Conservation (phyloP, 2,797 vertebrate species). For the Trachurus trachurus region DNA sequence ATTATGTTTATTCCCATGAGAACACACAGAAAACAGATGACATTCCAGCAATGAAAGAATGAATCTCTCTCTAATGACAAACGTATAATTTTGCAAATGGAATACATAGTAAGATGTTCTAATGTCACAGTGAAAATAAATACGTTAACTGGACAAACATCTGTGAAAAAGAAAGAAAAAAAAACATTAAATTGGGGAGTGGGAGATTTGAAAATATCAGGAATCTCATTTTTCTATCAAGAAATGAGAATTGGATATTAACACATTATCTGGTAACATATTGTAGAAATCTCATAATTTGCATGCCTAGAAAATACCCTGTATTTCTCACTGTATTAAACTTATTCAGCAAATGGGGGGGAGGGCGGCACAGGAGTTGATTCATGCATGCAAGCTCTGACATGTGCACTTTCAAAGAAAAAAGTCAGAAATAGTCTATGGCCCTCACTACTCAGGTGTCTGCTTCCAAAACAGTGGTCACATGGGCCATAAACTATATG, state of each 20-base stretch:
- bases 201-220: slow-evolving; percentile 49
- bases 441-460: slow-evolving; percentile 29
- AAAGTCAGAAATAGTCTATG: slow-evolving; percentile 39
- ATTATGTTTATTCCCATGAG: slow-evolving; percentile 85
- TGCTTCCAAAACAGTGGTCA: slow-evolving; percentile 43
- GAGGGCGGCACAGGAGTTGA: slow-evolving; percentile 42
- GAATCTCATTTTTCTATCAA: slow-evolving; percentile 47
- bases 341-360: slow-evolving; percentile 51
- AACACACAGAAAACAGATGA: slow-evolving; percentile 83
- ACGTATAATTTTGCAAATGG: slow-evolving; percentile 69
- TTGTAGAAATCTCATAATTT: slow-evolving; percentile 76
- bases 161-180: slow-evolving; percentile 50
- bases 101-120: slow-evolving; percentile 72
- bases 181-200: slow-evolving; percentile 37
- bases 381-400: slow-evolving; percentile 75
- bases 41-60: slow-evolving; percentile 76
- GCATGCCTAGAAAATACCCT: slow-evolving; percentile 89
- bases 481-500: slow-evolving; percentile 32
- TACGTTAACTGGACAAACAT: slow-evolving; percentile 58
- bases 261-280: slow-evolving; percentile 68
- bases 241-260: slow-evolving; percentile 57
- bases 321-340: slow-evolving; percentile 79
- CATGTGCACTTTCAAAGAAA: slow-evolving; percentile 54
- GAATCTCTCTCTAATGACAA: slow-evolving; percentile 68
- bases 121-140: slow-evolving; percentile 73